These are phyloP conservation scores for Hyposoter dolosus DNA, from an alignment of 2,888 invertebrate genomes.

Conservation along the genomic window DNA sequence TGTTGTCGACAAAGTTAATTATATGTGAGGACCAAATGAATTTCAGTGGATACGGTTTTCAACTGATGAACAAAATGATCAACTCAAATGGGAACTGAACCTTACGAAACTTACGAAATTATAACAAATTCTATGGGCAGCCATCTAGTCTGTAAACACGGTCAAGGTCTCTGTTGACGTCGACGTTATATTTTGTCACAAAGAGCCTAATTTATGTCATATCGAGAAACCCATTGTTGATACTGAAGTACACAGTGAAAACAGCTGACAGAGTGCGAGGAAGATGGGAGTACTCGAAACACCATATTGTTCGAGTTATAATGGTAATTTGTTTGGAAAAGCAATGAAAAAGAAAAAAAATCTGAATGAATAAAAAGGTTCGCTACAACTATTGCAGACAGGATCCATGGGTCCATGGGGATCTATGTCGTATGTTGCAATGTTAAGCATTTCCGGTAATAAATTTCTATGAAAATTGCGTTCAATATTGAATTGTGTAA, in stretches of 20 bases:
- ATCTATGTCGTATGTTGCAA: not conserved
- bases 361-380: not conserved
- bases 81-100: not conserved
- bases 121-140: not conserved
- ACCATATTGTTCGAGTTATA: not conserved
- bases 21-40: not conserved
- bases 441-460: not conserved
- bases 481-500: not conserved
- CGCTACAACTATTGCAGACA: not conserved
- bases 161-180: not conserved
- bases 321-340: not conserved
- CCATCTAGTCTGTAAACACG: not conserved
- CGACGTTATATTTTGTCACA: not conserved
- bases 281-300: not conserved
- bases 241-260: not conserved
- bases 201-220: not conserved
- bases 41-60: not conserved
- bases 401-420: not conserved
- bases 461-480: not conserved
- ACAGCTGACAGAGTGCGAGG: not conserved
- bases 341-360: not conserved
- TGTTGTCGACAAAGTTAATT: not conserved
- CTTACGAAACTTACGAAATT: not conserved
- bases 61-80: not conserved
- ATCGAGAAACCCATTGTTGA: no score